Conservation (phyloP, 2,888 invertebrate species). For the Sturmia bella region DNA sequence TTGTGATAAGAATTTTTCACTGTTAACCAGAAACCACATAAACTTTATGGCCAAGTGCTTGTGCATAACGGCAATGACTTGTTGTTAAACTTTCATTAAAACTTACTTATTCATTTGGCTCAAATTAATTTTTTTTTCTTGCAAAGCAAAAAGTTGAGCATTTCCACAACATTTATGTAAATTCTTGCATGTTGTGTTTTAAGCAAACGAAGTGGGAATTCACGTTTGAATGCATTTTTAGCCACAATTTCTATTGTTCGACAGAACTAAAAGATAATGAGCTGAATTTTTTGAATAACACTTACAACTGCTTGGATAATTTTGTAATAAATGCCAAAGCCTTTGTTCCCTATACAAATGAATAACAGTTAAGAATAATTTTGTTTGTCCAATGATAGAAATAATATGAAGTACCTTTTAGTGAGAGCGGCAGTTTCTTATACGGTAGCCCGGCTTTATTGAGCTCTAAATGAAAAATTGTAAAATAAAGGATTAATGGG, state of each 20-base stretch:
- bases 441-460: too few relatives aligned
- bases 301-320: too few relatives aligned
- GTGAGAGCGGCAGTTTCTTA: too few relatives aligned
- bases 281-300: not conserved
- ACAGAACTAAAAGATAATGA: conserved; percentile 10
- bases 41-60: conserved; percentile 9
- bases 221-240: not conserved
- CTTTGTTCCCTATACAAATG: too few relatives aligned
- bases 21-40: conserved; percentile 4
- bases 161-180: not conserved
- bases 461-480: too few relatives aligned
- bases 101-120: too few relatives aligned
- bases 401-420: too few relatives aligned
- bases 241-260: conserved; percentile 16
- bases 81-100: conserved; percentile 9
- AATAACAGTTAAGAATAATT: too few relatives aligned
- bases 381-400: too few relatives aligned
- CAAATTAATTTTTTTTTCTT: not conserved
- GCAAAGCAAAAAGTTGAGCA: not conserved
- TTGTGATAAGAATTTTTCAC: conserved; percentile 18
- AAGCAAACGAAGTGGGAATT: not conserved
- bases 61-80: conserved; percentile 7
- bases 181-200: conserved; percentile 16
- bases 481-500: too few relatives aligned
- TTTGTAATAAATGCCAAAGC: too few relatives aligned